Conservation (phyloP, 2,113 vertebrate species). For the Cercocebus atys region DNA sequence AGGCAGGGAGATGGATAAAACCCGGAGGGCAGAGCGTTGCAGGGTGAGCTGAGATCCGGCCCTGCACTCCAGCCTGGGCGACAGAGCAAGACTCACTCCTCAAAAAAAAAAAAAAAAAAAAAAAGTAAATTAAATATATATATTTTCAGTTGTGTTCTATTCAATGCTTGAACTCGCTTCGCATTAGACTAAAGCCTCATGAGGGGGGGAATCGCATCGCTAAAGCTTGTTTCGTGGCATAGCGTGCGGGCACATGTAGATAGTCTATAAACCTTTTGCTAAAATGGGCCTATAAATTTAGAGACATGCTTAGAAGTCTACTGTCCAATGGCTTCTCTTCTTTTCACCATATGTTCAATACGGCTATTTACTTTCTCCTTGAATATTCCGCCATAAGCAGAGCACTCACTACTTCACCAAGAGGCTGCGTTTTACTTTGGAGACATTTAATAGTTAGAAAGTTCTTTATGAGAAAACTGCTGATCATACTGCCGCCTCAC, state of each 20-base stretch:
- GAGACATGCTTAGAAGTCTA: not conserved
- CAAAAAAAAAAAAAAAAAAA: too few relatives aligned
- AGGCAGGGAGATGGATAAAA: too few relatives aligned
- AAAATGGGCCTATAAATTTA: not conserved
- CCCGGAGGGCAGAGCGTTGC: too few relatives aligned
- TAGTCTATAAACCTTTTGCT: not conserved
- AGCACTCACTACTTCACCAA: not conserved
- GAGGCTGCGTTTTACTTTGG: too few relatives aligned
- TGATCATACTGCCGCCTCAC: not conserved
- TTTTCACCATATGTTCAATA: not conserved
- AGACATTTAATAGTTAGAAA: constrained; percentile 22
- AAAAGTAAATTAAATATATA: too few relatives aligned
- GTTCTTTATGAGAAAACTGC: not conserved
- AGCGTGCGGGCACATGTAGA: not conserved
- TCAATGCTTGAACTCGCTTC: not conserved
- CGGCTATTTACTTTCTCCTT: not conserved
- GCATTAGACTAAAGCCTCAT: too few relatives aligned
- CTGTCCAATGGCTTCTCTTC: not conserved
- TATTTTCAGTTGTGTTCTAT: not conserved
- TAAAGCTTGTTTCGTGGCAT: not conserved
- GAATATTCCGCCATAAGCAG: not conserved
- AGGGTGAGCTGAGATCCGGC: too few relatives aligned
- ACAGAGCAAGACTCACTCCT: too few relatives aligned
- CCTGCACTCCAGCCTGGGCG: too few relatives aligned
- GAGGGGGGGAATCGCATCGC: too few relatives aligned